Conservation (phyloP, 2,888 invertebrate species). For the Linyphia triangularis region DNA sequence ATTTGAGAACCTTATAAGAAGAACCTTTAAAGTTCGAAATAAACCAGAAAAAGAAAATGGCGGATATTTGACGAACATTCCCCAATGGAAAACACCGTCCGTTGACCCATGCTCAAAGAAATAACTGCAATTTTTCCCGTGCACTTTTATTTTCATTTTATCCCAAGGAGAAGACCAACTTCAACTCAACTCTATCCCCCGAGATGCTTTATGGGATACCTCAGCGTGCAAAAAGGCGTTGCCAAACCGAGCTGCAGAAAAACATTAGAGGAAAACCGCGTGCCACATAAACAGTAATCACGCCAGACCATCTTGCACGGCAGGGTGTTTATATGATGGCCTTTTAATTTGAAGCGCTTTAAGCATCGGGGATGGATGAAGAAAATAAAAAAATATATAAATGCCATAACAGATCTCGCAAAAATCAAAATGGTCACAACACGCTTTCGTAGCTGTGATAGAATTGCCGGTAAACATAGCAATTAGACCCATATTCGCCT, state of each 20-base stretch:
- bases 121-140: neutral
- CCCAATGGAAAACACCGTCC: neutral
- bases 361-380: neutral
- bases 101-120: neutral
- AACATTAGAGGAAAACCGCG: conserved; percentile 37
- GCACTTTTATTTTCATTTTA: neutral
- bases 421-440: neutral
- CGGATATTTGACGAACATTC: neutral
- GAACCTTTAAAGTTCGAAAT: neutral
- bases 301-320: neutral
- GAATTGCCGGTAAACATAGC: neutral
- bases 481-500: neutral
- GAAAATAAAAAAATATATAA: neutral
- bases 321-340: conserved; percentile 52
- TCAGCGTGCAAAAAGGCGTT: conserved; percentile 47
- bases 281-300: conserved; percentile 57
- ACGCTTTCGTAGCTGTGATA: no score
- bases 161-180: neutral
- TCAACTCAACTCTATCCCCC: neutral
- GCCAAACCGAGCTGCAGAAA: conserved; percentile 32
- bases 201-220: neutral
- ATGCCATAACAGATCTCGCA: neutral
- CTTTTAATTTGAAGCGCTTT: conserved; percentile 55
- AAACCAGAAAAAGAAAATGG: neutral
- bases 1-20: neutral